phyloP scores from a whole-genome alignment of 2,888 invertebrate genomes.

The Drosophila pseudotakahashii region DNA sequence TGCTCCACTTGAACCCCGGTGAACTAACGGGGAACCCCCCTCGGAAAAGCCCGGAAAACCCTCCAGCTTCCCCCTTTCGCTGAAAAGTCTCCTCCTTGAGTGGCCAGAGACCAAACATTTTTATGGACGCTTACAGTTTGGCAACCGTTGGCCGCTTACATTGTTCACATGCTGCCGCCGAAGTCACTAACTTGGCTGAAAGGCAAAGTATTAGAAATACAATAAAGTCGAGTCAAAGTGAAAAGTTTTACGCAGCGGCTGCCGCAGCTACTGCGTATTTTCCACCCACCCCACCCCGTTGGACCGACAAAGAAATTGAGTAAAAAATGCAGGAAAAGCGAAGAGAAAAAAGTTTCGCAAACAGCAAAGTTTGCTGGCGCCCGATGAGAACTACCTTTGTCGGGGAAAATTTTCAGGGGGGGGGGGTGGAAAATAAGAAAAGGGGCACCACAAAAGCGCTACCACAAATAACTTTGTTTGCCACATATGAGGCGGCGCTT shows the following conservation, averaged over 20 bases:
- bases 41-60: neutral
- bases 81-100: conserved; percentile 31
- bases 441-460: conserved; percentile 70
- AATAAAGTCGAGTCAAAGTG: conserved; percentile 82
- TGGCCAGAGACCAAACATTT: conserved; percentile 75
- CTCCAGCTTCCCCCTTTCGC: no score
- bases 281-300: neutral
- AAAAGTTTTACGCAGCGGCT: conserved; percentile 80
- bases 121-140: conserved; percentile 76
- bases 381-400: conserved; percentile 36
- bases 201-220: conserved; percentile 80
- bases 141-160: conserved; percentile 76
- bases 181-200: conserved; percentile 73
- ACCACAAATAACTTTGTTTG: conserved; percentile 80
- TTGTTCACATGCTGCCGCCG: conserved; percentile 74
- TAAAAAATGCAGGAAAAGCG: conserved; percentile 52
- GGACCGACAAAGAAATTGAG: conserved; percentile 65
- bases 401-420: conserved; percentile 3
- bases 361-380: conserved; percentile 74
- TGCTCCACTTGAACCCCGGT: conserved; percentile 48
- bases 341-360: conserved; percentile 57
- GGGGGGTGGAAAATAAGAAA: neutral
- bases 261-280: conserved; percentile 54
- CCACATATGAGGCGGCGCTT: conserved; percentile 58
- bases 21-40: conserved; percentile 23